Evolutionary conservation across 1,140 invertebrate genomes (phyloP).

Genomic region (Sitophilus oryzae): DNA sequence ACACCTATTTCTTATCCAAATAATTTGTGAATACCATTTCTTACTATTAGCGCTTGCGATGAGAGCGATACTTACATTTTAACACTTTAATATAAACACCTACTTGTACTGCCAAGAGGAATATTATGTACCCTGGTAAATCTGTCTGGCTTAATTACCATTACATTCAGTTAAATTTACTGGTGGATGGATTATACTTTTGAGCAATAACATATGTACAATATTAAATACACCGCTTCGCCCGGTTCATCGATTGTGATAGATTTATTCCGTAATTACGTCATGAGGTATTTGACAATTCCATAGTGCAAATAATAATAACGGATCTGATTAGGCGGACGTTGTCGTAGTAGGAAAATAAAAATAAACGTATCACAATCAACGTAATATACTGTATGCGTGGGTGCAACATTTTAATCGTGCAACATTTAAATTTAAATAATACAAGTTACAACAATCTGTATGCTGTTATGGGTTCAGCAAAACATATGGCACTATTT

Average conservation of each 20-base stretch:
- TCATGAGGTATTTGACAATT: neutral
- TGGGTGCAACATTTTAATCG: no score
- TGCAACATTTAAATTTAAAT: no score
- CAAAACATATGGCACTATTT: neutral
- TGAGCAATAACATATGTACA: slow-evolving; percentile 40
- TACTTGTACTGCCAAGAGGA: slow-evolving; percentile 41
- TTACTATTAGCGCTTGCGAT: neutral
- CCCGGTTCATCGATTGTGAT: slow-evolving; percentile 13
- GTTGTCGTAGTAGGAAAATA: no score
- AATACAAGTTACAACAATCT: no score
- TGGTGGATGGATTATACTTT: slow-evolving; percentile 44
- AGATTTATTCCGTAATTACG: neutral
- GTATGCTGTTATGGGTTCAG: no score
- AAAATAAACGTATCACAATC: neutral
- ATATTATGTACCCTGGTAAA: slow-evolving; percentile 41
- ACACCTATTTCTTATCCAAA: no score
- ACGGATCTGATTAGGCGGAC: no score
- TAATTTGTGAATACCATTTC: neutral
- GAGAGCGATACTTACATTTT: neutral
- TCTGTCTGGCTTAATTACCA: slow-evolving; percentile 20
- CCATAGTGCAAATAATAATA: neutral
- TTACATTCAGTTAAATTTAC: slow-evolving; percentile 26
- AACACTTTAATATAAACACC: slow-evolving; percentile 18
- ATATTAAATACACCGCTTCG: slow-evolving; percentile 10
- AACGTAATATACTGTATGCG: no score